phyloP scores from a whole-genome alignment of 1,140 invertebrate genomes.

The Microplitis demolitor region DNA sequence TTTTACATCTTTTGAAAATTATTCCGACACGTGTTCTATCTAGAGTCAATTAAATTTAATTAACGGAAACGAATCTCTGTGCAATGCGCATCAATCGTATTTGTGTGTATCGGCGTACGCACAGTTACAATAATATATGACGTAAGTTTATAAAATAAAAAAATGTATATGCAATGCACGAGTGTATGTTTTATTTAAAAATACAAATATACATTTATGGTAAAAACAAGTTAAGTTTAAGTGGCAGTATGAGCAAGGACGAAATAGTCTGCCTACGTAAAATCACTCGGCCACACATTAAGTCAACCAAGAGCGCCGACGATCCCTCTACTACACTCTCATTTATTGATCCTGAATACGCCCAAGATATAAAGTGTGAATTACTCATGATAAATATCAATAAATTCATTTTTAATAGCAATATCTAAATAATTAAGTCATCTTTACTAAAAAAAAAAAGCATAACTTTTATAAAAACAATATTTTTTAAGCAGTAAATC shows the following conservation, averaged over 20 bases:
- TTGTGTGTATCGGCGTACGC: constrained; percentile 22
- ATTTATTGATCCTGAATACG: constrained; percentile 41
- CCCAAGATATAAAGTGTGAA: background rate
- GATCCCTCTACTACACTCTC: constrained; percentile 34
- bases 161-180: constrained; percentile 34
- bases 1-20: background rate
- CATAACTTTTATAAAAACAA: too few species aligned
- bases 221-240: constrained; percentile 15
- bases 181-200: constrained; percentile 2
- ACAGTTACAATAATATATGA: constrained; percentile 36
- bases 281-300: constrained; percentile 2
- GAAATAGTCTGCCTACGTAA: constrained; percentile 28
- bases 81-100: too few species aligned
- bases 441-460: background rate
- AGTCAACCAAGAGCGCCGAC: constrained; percentile 32
- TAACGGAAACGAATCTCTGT: background rate
- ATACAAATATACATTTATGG: constrained; percentile 33
- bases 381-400: background rate
- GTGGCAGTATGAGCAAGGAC: constrained; percentile 34
- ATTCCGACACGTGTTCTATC: background rate
- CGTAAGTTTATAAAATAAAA: constrained; percentile 31
- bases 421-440: background rate
- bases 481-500: too few species aligned
- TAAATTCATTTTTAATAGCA: background rate
- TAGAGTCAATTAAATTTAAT: background rate